Conservation (phyloP, 2,113 vertebrate species). For the Pimephales promelas region DNA sequence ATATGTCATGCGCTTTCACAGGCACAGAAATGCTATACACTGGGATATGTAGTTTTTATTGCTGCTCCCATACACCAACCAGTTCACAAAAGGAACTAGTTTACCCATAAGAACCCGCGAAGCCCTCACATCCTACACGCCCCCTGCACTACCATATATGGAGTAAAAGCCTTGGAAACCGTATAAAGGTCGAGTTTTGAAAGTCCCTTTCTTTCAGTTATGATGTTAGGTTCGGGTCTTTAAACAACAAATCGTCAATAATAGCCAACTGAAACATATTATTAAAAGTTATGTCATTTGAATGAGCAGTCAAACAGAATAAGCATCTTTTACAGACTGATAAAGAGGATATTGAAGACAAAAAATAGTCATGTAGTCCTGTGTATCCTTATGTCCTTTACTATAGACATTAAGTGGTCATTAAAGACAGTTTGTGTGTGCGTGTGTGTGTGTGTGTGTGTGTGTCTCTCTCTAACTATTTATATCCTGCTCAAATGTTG, state of each 20-base stretch:
- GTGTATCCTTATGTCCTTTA: too few species aligned
- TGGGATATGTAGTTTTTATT: constrained; percentile 69
- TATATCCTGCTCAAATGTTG: neutral
- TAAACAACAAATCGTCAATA: neutral
- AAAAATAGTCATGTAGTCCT: too few species aligned
- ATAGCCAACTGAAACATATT: neutral
- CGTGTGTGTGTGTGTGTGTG: too few species aligned
- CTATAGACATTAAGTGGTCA: too few species aligned
- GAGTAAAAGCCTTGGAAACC: constrained; percentile 46
- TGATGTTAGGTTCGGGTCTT: neutral
- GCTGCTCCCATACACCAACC: neutral
- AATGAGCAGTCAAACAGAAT: neutral
- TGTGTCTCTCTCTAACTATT: neutral
- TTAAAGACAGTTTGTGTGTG: too few species aligned
- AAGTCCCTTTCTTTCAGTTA: neutral
- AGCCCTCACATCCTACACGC: constrained; percentile 42
- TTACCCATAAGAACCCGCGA: constrained; percentile 61
- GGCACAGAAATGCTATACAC: rapidly evolving
- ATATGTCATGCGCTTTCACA: constrained; percentile 50
- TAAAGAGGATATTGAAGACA: neutral
- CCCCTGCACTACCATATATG: constrained; percentile 43
- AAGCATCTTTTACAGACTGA: neutral
- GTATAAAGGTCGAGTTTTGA: constrained; percentile 33
- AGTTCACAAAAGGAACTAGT: neutral
- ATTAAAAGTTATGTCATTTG: neutral